Evolutionary conservation across 2,888 invertebrate genomes (phyloP).

Genomic region (Mythimna loreyi): DNA sequence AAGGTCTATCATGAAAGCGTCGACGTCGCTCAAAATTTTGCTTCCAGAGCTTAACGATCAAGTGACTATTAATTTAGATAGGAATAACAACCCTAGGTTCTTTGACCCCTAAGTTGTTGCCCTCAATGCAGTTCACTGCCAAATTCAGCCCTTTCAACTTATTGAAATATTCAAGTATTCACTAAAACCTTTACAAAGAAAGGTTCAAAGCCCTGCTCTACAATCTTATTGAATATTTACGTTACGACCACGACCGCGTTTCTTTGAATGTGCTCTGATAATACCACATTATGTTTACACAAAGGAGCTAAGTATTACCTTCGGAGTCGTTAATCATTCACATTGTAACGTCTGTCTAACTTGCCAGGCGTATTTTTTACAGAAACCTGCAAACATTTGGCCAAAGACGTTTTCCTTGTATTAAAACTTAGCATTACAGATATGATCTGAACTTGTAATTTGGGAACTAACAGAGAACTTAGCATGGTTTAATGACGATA

Average conservation of each 20-base stretch:
- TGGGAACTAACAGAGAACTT: constrained; percentile 5
- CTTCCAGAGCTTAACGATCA: constrained; percentile 22
- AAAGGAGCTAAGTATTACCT: constrained; percentile 36
- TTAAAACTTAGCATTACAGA: background rate
- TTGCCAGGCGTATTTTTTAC: background rate
- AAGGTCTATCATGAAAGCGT: constrained; percentile 18
- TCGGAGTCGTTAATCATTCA: constrained; percentile 33
- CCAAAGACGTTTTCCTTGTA: background rate
- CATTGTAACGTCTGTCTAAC: constrained; percentile 30
- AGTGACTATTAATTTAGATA: constrained; percentile 34
- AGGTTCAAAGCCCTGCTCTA: constrained; percentile 50
- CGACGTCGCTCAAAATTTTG: constrained; percentile 10
- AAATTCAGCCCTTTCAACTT: constrained; percentile 46
- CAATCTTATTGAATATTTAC: constrained; percentile 21
- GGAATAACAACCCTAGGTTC: constrained; percentile 27
- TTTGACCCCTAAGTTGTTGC: constrained; percentile 43
- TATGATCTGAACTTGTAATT: constrained; percentile 3
- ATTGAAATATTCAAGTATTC: constrained; percentile 38
- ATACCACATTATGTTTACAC: constrained; percentile 21
- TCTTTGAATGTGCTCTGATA: constrained; percentile 25
- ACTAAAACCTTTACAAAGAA: constrained; percentile 20
- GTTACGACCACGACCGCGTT: constrained; percentile 13
- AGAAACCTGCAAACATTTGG: background rate
- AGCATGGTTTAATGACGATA: constrained; percentile 31
- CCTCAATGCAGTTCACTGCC: constrained; percentile 33